phyloP scores from a whole-genome alignment of 2,797 vertebrate species.

The Champsocephalus gunnari region DNA sequence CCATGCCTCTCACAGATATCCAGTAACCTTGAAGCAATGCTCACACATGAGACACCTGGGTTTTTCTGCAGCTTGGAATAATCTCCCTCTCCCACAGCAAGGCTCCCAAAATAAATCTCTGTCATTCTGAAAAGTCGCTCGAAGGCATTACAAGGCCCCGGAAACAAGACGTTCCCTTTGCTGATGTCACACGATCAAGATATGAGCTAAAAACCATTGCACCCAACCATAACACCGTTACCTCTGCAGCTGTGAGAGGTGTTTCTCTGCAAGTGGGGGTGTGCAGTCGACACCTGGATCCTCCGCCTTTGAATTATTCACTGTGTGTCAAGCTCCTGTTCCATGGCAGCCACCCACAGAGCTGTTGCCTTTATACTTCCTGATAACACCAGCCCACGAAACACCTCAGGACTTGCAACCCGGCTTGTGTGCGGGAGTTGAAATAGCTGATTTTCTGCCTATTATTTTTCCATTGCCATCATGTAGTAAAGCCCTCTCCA shows the following conservation, averaged over 20 bases:
- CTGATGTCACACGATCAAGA: slow-evolving; percentile 41
- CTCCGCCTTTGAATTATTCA: slow-evolving; percentile 61
- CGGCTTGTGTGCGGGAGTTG: slow-evolving; percentile 11
- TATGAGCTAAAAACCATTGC: slow-evolving; percentile 36
- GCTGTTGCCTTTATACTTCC: slow-evolving; percentile 61
- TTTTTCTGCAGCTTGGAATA: slow-evolving; percentile 18
- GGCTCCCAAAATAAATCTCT: slow-evolving; percentile 49
- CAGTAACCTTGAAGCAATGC: slow-evolving; percentile 34
- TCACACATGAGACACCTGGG: slow-evolving; percentile 30
- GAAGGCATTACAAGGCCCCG: slow-evolving; percentile 13
- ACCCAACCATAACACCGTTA: slow-evolving; percentile 25
- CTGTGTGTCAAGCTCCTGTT: slow-evolving; percentile 44
- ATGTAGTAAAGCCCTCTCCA: slow-evolving; percentile 4
- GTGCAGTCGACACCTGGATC: slow-evolving; percentile 44
- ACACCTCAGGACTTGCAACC: slow-evolving; percentile 21
- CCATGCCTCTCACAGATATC: slow-evolving; percentile 33
- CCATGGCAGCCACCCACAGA: slow-evolving; percentile 42
- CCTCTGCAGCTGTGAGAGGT: slow-evolving; percentile 19
- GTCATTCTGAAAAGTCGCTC: slow-evolving; percentile 26
- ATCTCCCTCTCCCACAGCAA: not conserved
- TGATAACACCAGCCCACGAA: slow-evolving; percentile 34
- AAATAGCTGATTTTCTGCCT: slow-evolving; percentile 1
- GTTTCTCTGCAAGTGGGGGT: slow-evolving; percentile 14
- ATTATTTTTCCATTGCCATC: not conserved
- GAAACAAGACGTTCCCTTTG: slow-evolving; percentile 30